phyloP scores from a whole-genome alignment of 1,140 invertebrate genomes.

The Drosophila funebris region DNA sequence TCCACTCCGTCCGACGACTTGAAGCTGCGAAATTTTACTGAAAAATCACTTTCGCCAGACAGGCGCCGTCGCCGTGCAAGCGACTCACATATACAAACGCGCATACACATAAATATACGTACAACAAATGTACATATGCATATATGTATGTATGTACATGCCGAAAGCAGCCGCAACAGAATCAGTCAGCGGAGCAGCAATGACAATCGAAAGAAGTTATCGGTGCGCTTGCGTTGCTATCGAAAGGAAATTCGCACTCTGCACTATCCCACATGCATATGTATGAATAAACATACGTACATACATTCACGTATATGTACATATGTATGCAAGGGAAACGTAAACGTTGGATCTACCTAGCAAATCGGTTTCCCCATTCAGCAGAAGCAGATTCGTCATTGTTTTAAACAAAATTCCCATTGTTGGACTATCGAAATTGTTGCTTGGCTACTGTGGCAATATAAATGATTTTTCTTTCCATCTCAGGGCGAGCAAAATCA shows the following conservation, averaged over 20 bases:
- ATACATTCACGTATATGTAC: constrained; percentile 11
- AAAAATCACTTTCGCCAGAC: constrained; percentile 56
- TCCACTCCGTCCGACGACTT: constrained; percentile 40
- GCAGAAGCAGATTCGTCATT: not conserved
- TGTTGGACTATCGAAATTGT: constrained; percentile 5
- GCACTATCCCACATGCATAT: constrained; percentile 28
- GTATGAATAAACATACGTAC: constrained; percentile 3
- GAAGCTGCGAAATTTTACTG: constrained; percentile 57
- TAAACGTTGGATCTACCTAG: constrained; percentile 7
- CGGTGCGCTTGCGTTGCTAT: constrained; percentile 48
- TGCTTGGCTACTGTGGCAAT: constrained; percentile 1
- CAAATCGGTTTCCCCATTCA: not conserved
- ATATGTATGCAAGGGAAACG: constrained; percentile 5
- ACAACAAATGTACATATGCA: not conserved
- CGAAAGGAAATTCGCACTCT: constrained; percentile 53
- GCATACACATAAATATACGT: constrained; percentile 13
- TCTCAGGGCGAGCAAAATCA: constrained; percentile 31
- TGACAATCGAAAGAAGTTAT: constrained; percentile 52
- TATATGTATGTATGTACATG: constrained; percentile 29
- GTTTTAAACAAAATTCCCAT: constrained; percentile 7
- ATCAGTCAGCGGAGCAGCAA: constrained; percentile 38
- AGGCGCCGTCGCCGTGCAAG: constrained; percentile 52
- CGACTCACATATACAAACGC: constrained; percentile 18
- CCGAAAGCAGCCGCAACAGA: constrained; percentile 47
- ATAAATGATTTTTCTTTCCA: not conserved